Evolutionary conservation across 1,140 invertebrate species (phyloP).

Genomic region (Nephotettix cincticeps): DNA sequence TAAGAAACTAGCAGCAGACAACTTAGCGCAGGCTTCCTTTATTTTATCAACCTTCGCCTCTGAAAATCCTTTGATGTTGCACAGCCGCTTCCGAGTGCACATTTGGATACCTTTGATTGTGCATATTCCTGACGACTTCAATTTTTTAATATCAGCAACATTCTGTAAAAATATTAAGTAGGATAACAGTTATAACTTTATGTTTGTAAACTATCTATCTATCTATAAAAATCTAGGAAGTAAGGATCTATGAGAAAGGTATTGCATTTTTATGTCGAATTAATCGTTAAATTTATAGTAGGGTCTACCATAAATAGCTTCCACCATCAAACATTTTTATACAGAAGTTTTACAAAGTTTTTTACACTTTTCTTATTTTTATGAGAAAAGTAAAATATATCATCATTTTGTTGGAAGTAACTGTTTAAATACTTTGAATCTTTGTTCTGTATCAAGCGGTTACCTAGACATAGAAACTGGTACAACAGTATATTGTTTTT

Average conservation of each 20-base stretch:
- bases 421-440: no score
- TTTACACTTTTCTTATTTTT: no score
- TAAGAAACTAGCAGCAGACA: slow-evolving; percentile 61
- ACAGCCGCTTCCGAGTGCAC: slow-evolving; percentile 72
- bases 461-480: no score
- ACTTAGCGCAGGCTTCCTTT: slow-evolving; percentile 69
- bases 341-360: no score
- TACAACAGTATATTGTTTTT: no score
- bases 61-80: slow-evolving; percentile 74
- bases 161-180: slow-evolving; percentile 30
- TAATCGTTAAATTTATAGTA: background rate
- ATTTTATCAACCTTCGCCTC: slow-evolving; percentile 83
- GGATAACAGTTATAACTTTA: no score
- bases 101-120: slow-evolving; percentile 81
- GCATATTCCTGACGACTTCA: slow-evolving; percentile 75
- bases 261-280: background rate
- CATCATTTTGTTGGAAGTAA: no score
- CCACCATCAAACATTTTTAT: no score
- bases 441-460: no score
- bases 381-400: no score
- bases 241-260: background rate
- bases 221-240: background rate
- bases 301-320: no score
- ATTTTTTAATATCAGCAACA: slow-evolving; percentile 68
- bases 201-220: background rate